Base-by-base conservation (phyloP, 2,888 invertebrate species). In the Timema cristinae region DNA sequence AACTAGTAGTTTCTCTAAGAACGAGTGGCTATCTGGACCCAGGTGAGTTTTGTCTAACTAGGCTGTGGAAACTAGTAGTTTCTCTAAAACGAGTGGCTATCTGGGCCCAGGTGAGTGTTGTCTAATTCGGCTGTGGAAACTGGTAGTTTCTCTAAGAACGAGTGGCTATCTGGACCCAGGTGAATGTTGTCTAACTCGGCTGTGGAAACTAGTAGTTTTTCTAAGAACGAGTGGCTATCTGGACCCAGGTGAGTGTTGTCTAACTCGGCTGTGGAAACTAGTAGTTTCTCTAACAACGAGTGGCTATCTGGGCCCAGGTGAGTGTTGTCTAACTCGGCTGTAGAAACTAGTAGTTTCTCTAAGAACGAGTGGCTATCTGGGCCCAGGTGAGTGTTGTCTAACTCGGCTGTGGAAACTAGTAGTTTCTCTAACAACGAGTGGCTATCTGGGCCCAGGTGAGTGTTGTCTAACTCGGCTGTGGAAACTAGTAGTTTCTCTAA, bases 401-500 rank as follows among this genome's bases (percentile, higher is more conserved):
- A 4, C 54, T n/a, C 54, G 54, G 11, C 54, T 54, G 32, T 32
- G 32, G 32, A 32, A 32, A 32, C 32, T 32, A 32, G 32, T 32
- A 1, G 4, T 32, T 32, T 32, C 32, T 32, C 32, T 32, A 32
- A 2, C n/a, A n/a, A n/a, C n/a, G n/a, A n/a, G n/a, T n/a, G n/a
- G n/a, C n/a, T n/a, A n/a, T n/a, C n/a, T n/a, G n/a, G n/a, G n/a
- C 95, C 97, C 68, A 92, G 92, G 96, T 95, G 86, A 87, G 86
- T 83, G 72, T 68, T 70, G 63, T 50, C 50, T 59, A 47, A 4
- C 54, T n/a, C 54, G 54, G 11, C 54, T 54, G 32, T 32, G 32
- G 32, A 32, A 32, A 32, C 32, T 32, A 32, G 32, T 32, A 1
- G 4, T 32, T 32, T 32, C 32, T 32, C 32, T 32, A 32, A 2